phyloP scores from a whole-genome alignment of 2,113 vertebrate genomes.

The Strigops habroptila region DNA sequence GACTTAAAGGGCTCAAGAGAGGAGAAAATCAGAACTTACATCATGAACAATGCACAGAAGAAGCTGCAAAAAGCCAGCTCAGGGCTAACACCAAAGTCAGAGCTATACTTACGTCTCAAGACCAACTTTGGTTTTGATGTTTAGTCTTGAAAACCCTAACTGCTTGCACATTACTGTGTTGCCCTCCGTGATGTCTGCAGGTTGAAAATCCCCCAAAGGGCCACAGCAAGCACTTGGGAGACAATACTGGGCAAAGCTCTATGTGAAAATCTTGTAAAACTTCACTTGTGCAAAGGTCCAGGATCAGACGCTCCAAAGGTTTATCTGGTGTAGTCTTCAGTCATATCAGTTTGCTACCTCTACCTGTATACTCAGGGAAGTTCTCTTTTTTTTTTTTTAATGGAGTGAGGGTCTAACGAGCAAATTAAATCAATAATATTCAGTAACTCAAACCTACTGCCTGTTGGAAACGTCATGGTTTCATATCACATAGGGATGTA shows the following conservation, averaged over 20 bases:
- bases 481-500: neutral
- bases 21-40: neutral
- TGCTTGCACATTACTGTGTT: accelerated
- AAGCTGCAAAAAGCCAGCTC: neutral
- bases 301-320: neutral
- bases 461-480: neutral
- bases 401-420: neutral
- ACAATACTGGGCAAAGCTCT: neutral
- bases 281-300: neutral
- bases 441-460: neutral
- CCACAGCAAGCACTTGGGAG: neutral
- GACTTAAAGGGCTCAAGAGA: neutral
- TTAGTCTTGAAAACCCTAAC: neutral
- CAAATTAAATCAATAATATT: neutral
- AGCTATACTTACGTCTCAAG: neutral
- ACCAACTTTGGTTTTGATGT: neutral
- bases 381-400: neutral
- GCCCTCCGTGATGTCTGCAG: neutral
- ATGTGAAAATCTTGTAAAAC: accelerated
- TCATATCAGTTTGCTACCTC: neutral
- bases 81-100: neutral
- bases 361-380: accelerated
- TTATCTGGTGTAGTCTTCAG: neutral
- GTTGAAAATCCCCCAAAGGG: neutral
- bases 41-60: neutral